Evolutionary conservation across 1,140 invertebrate genomes (phyloP).

Genomic region (Meloidogyne hapla): DNA sequence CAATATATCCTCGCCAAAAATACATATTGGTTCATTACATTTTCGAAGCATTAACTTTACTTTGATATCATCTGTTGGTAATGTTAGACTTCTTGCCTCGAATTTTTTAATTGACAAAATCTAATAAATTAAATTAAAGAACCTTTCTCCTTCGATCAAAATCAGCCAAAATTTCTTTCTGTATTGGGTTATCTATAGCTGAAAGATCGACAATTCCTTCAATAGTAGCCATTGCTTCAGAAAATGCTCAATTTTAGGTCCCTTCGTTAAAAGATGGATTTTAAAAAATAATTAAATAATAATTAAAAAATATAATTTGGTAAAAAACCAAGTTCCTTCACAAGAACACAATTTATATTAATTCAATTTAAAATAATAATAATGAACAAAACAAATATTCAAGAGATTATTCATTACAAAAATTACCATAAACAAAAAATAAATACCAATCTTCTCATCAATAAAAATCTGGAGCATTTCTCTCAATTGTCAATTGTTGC

Average conservation of each 20-base stretch:
- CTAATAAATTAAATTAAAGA: constrained; percentile 49
- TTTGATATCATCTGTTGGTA: constrained; percentile 61
- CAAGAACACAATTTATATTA: no score
- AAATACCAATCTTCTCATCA: not conserved
- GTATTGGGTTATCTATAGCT: constrained; percentile 49
- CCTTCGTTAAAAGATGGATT: no score
- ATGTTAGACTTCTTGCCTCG: constrained; percentile 21
- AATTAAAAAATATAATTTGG: not conserved
- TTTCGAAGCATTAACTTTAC: constrained; percentile 61
- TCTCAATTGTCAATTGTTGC: constrained; percentile 38
- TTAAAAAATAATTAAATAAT: not conserved
- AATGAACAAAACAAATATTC: not conserved
- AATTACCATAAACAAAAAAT: not conserved
- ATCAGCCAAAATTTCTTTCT: constrained; percentile 55
- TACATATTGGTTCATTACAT: constrained; percentile 61
- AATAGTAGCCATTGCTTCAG: constrained; percentile 14
- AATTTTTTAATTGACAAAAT: not conserved
- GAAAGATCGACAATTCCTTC: constrained; percentile 74
- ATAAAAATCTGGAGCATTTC: constrained; percentile 24
- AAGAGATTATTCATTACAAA: not conserved
- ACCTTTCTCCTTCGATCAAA: constrained; percentile 59
- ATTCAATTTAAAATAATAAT: no score
- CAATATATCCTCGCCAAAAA: constrained; percentile 62
- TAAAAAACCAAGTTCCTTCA: no score
- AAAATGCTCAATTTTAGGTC: not conserved